Percentiles rank a stretch among this genome's conserved stretches.
phyloP scores from a whole-genome alignment of 2,113 vertebrate genomes.

The Donacobius atricapilla region DNA sequence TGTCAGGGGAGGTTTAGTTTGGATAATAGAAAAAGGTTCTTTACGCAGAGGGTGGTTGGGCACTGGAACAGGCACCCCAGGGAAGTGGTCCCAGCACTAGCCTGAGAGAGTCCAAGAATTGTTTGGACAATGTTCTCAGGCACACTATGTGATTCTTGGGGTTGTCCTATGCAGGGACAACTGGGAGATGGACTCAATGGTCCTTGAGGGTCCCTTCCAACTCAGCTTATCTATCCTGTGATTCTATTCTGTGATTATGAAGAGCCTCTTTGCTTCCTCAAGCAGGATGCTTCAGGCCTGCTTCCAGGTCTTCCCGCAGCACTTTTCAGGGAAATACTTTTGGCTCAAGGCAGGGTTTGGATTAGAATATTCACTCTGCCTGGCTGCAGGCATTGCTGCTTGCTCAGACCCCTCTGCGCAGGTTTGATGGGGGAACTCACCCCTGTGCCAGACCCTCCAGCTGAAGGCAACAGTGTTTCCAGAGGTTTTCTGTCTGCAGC shows the following conservation, averaged over 20 bases:
- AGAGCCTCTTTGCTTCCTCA: neutral
- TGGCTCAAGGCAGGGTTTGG: neutral
- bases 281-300: neutral
- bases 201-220: neutral
- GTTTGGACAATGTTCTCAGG: neutral
- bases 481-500: neutral
- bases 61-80: neutral
- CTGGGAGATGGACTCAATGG: fast-evolving
- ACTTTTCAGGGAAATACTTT: neutral
- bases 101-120: neutral
- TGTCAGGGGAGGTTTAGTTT: neutral
- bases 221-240: neutral
- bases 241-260: neutral
- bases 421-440: neutral
- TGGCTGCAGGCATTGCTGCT: neutral
- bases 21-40: neutral
- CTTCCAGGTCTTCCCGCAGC: neutral
- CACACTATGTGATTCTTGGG: neutral
- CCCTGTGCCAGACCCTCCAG: neutral
- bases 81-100: neutral
- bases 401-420: neutral
- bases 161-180: neutral
- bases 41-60: fast-evolving
- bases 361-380: neutral
- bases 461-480: neutral